Conservation (phyloP, 2,888 invertebrate genomes). For the Tetragnatha montana region DNA sequence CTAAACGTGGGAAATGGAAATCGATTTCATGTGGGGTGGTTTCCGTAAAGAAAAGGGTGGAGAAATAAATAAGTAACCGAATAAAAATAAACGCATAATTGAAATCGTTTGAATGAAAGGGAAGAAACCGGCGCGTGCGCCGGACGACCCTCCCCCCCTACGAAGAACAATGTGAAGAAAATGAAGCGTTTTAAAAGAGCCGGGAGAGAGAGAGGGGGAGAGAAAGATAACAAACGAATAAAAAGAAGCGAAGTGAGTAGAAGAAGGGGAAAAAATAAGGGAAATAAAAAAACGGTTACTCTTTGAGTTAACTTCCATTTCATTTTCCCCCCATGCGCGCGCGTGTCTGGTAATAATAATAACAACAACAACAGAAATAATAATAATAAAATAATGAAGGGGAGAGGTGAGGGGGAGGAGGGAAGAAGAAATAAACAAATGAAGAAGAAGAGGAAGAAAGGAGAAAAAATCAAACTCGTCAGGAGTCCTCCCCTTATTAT, state of each 20-base stretch:
- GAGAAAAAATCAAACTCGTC: slow-evolving; percentile 26
- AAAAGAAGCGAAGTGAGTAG: slow-evolving; percentile 8
- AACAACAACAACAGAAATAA: slow-evolving; percentile 63
- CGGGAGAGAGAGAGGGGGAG: slow-evolving; percentile 23
- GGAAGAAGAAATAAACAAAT: slow-evolving; percentile 62
- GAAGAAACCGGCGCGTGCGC: slow-evolving; percentile 20
- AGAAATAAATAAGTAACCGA: slow-evolving; percentile 23
- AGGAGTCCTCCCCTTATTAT: slow-evolving; percentile 51
- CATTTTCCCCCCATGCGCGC: slow-evolving; percentile 64
- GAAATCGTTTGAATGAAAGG: slow-evolving; percentile 70
- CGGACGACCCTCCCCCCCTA: slow-evolving; percentile 14
- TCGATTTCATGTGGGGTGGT: slow-evolving; percentile 52
- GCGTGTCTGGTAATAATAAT: slow-evolving; percentile 46
- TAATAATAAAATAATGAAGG: slow-evolving; percentile 69
- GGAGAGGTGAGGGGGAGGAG: neutral
- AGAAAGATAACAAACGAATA: slow-evolving; percentile 2
- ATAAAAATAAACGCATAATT: slow-evolving; percentile 59
- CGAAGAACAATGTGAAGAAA: slow-evolving; percentile 59
- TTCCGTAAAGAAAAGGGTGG: slow-evolving; percentile 15
- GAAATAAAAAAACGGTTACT: slow-evolving; percentile 67
- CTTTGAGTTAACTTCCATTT: slow-evolving; percentile 70
- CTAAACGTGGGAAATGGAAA: slow-evolving; percentile 65
- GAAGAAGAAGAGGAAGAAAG: slow-evolving; percentile 10
- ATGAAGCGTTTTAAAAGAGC: slow-evolving; percentile 69
- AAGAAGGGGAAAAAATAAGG: slow-evolving; percentile 10